Base-by-base conservation (phyloP, 2,113 vertebrate species). In the Sus scrofa region DNA sequence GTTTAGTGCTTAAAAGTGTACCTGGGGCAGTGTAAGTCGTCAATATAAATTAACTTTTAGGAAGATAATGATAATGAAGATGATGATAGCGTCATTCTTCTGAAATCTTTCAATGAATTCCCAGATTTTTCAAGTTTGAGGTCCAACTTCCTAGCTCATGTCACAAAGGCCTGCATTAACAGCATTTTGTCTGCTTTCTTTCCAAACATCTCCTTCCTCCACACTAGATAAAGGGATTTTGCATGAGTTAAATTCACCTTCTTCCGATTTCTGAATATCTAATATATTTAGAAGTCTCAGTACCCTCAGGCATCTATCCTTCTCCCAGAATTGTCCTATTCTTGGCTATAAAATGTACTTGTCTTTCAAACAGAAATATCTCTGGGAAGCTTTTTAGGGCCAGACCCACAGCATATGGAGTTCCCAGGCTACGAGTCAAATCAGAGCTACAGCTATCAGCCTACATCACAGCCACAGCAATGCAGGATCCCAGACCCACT, bases 241-340 rank as follows among this genome's bases (percentile, higher is more conserved):
- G 14, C 3, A 19, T 39, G 27, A 68, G 1, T 81, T 91, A 73
- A 1, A 44, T 58, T 58, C 30, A 75, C 14, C 56, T 91, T 56
- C 34, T 85, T 86, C 50, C 15, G 56, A 3, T 74, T 60, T 90
- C 26, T 73, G 20, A 94, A 92, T 56, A 60, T 24, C 30, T 4
- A 52, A 30, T 52, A 16, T 94, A 92, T 96, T 82, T 4, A 52
- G 58, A 91, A 86, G 44, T 77, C 62, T 77, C 67, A 67, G 27
- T 78, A 11, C 7, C 22, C 65, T 89, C 24, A 34, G 54, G 6
- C 10, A 44, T 70, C 3, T 70, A 8, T 19, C 20, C 8, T 84
- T 87, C 7, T 71, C 27, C 52, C 16, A 60, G 9, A 95, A 50
- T 62, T 96, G 4, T 5, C 3, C n/a, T 83, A 34, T 65, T 24